Base-by-base conservation (phyloP, 23 tunicate genomes). In the Ciona savignyi region DNA sequence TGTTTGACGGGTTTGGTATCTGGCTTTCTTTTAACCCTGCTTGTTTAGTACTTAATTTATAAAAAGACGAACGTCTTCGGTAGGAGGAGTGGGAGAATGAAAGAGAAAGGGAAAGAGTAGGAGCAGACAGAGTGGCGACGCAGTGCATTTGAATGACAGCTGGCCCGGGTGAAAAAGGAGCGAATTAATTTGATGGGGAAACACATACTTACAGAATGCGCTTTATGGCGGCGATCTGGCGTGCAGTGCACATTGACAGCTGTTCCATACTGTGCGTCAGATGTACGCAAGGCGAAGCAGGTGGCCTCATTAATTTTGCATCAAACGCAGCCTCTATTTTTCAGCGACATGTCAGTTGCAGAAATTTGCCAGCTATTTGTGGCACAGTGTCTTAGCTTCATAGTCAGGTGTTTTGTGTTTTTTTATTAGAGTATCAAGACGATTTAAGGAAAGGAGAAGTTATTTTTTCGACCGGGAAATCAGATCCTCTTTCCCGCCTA, bases 161-260 rank as follows among this genome's bases (percentile, higher is more conserved):
- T 63, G 77, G 87, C 33, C 65, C 66, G 68, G 68, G 34, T 29
- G 34, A 28, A 73, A 79, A 81, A 81, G 73, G 68, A 70, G 33
- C 77, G 72, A 81, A 72, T 81, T 73, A 81, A 81, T 81, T 81
- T 81, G 85, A 73, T 73, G 67, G 26, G 67, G 67, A 63, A 63
- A 63, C 28, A 42, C 56, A 42, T 42, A 42, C 56, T 42, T 42
- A 42, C 15, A 15, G 56, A 9, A 9, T 6, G 56, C 11, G 56
- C 56, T 15, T 42, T 42, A 42, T 42, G 56, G 56, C 15, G 56
- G 56, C 56, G n/a, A 42, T 42, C 56, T 6, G 15, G 56, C 56
- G 56, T 42, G 56, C 15, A 6, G 56, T 9, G 56, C 56, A 42
- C 56, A 42, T 6, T 42, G 15, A 42, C 56, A 42, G 56, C 56